A percentile compares a stretch with the other conserved stretches of the same genome.
These are phyloP conservation scores for Desmodus rotundus DNA, from an alignment of 2,113 vertebrate genomes.

Conservation along the genomic window DNA sequence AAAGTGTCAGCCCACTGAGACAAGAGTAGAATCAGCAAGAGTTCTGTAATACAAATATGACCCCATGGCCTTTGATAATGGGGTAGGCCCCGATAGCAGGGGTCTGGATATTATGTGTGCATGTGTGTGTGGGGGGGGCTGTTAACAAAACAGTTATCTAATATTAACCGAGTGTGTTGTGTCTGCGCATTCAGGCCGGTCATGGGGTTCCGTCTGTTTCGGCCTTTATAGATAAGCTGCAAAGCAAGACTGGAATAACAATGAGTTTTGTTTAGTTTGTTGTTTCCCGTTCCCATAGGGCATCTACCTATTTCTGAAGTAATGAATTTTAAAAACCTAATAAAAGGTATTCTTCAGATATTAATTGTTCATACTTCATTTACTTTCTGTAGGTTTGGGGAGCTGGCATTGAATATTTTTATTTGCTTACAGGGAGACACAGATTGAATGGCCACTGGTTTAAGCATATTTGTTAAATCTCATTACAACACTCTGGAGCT, in stretches of 20 bases:
- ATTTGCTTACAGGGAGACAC: background rate
- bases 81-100: background rate
- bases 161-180: background rate
- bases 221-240: background rate
- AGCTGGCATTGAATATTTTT: background rate
- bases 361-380: conserved; percentile 3
- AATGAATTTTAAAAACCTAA: background rate
- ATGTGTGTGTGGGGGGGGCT: background rate
- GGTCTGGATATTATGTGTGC: background rate
- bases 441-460: background rate
- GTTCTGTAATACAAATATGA: background rate
- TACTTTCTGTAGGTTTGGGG: conserved; percentile 4
- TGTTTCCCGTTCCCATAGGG: background rate
- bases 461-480: background rate
- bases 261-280: background rate
- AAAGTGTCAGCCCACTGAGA: background rate
- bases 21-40: background rate
- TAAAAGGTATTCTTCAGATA: background rate
- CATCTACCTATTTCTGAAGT: background rate
- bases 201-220: background rate
- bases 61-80: background rate
- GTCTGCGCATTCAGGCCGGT: background rate
- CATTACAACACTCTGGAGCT: background rate
- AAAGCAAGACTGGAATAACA: background rate
- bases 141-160: background rate